A percentile compares a stretch with the other conserved stretches of the same genome.
phyloP scores from a whole-genome alignment of 2,797 vertebrate species.

The Galaxias olidus region DNA sequence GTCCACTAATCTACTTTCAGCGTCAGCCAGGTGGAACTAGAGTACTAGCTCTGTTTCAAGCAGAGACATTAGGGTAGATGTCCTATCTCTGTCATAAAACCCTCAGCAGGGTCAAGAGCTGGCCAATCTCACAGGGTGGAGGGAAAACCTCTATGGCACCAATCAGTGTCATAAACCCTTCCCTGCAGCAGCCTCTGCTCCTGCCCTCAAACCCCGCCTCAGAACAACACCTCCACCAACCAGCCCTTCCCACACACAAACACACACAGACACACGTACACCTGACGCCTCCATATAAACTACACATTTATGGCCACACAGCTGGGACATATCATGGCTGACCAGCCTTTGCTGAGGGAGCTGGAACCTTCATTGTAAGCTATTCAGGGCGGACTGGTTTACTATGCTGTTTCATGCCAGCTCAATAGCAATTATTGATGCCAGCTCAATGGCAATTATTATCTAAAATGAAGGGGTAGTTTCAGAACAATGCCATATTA shows the following conservation, averaged over 20 bases:
- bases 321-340: conserved; percentile 25
- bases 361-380: conserved; percentile 30
- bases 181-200: conserved; percentile 59
- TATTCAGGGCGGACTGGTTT: conserved; percentile 23
- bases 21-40: conserved; percentile 1
- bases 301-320: conserved; percentile 5
- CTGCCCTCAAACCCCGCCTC: conserved; percentile 36
- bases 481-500: neutral
- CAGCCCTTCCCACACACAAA: conserved; percentile 16
- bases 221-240: conserved; percentile 58
- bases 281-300: neutral
- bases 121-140: neutral
- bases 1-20: conserved; percentile 7
- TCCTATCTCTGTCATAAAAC: neutral
- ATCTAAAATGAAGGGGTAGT: conserved; percentile 35
- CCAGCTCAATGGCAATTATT: conserved; percentile 34
- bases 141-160: conserved; percentile 29
- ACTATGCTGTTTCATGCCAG: conserved; percentile 39
- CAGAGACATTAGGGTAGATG: conserved; percentile 1
- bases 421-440: conserved; percentile 29
- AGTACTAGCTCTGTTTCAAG: neutral
- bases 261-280: conserved; percentile 16
- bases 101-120: neutral
- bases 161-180: conserved; percentile 50
- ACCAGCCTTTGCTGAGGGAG: conserved; percentile 21